Base-by-base conservation (phyloP, 2,888 invertebrate species). In the Noctua janthe region DNA sequence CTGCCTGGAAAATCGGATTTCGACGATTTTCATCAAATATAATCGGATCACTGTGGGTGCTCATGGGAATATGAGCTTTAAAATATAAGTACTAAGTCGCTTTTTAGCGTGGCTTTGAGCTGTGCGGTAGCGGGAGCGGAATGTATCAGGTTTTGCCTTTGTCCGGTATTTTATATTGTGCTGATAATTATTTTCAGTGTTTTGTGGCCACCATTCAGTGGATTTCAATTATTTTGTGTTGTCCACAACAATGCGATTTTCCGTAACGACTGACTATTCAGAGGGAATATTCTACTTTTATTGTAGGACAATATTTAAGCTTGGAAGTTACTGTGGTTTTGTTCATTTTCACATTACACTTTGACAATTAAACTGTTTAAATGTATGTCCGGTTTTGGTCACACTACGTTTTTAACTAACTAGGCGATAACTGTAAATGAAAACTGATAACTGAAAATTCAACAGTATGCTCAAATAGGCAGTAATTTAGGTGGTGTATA, bases 1-100 rank as follows among this genome's bases (percentile, higher is more conserved):
- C 91, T 89, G 88, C 86, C 88, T 89, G 91, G 90, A 90, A 92
- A 92, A 92, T 90, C 91, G 88, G 88, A 92, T 92, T 88, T 87
- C 85, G 20, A 87, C 88, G 87, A 91, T 91, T 92, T 91, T 92
- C 90, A 92, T 91, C 91, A 90, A 89, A 84, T 71, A 74, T 90
- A 90, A 90, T 90, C 90, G 85, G 90, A 90, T 90, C 87, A 86
- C 29, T 5, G 81, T 29, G 43, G 78, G 71, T 71, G 59, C 80
- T 84, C 82, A 81, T 74, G 78, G 86, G 74, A 90, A 91, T 85
- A 83, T 88, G 83, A 85, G 81, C 88, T 90, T 82, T 88, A 89
- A 79, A 77, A 74, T 80, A 11, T 64, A 59, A 39, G 5, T 5
- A 11, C 10, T 86, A 85, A 85, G 86, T 78, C 51, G 54, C 13